These are phyloP conservation scores for Azemiops feae DNA, from an alignment of 2,113 vertebrate species.

Conservation along the genomic window DNA sequence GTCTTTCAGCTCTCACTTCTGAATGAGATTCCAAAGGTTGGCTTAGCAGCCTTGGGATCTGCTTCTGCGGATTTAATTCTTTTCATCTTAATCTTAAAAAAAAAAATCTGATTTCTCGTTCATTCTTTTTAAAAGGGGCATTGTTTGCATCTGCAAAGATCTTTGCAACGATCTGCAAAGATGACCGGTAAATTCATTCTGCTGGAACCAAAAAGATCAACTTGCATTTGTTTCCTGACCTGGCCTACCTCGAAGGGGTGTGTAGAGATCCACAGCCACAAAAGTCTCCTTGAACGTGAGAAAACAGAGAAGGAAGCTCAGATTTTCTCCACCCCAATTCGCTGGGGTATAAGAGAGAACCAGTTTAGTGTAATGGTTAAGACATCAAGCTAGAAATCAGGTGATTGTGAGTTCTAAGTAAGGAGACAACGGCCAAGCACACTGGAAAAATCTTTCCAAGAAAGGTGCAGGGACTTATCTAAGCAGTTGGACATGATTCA, in stretches of 20 bases:
- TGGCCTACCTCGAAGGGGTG: background rate
- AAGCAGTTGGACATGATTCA: background rate
- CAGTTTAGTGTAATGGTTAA: background rate
- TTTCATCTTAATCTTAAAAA: no score
- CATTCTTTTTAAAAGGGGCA: background rate
- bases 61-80: background rate
- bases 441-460: background rate
- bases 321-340: background rate
- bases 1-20: constrained; percentile 23
- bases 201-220: background rate
- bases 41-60: background rate
- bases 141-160: background rate
- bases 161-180: background rate
- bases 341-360: background rate
- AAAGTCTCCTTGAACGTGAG: background rate
- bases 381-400: background rate
- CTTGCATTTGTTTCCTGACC: background rate
- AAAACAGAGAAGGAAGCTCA: background rate
- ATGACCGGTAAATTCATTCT: background rate
- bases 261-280: background rate
- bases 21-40: background rate
- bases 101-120: background rate
- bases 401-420: background rate
- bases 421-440: background rate
- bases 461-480: background rate